Conservation (phyloP, 2,888 invertebrate genomes). For the Oscheius onirici region DNA sequence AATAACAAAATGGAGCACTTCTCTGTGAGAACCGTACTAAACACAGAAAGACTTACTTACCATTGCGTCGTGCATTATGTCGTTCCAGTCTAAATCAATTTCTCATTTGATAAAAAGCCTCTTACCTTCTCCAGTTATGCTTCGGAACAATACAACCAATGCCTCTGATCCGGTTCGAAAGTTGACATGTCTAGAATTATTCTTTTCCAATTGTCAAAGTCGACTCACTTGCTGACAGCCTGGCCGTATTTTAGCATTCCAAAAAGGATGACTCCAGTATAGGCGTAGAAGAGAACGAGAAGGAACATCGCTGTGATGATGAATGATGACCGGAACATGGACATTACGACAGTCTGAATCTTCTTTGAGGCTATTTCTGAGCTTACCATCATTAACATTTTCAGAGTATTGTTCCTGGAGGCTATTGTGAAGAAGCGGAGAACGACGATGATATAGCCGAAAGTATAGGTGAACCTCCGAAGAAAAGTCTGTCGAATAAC, state of each 20-base stretch:
- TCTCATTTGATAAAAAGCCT: too few relatives aligned
- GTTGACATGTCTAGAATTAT: conserved; percentile 81
- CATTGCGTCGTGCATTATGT: conserved; percentile 99
- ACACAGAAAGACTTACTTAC: conserved; percentile 74
- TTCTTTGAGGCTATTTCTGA: too few relatives aligned
- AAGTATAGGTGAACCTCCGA: conserved; percentile 90
- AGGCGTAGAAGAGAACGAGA: conserved; percentile 95
- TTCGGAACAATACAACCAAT: conserved; percentile 95
- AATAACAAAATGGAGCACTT: conserved; percentile 80
- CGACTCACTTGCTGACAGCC: conserved; percentile 78
- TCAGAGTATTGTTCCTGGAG: conserved; percentile 85
- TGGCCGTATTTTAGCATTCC: conserved; percentile 99
- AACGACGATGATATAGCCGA: conserved; percentile 97
- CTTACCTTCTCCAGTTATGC: conserved; percentile 93
- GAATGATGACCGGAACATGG: conserved; percentile 99
- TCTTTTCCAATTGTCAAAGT: not conserved
- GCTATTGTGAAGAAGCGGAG: conserved; percentile 98
- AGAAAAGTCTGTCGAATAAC: conserved; percentile 43
- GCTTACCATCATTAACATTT: conserved; percentile 97
- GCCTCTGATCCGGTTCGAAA: conserved; percentile 93
- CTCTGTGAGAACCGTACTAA: conserved; percentile 43
- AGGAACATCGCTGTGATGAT: conserved; percentile 85
- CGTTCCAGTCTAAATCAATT: conserved; percentile 84
- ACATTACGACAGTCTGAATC: conserved; percentile 88
- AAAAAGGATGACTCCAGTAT: conserved; percentile 97